Evolutionary conservation across 2,888 invertebrate species (phyloP).

Genomic region (Oxycera nigricornis): DNA sequence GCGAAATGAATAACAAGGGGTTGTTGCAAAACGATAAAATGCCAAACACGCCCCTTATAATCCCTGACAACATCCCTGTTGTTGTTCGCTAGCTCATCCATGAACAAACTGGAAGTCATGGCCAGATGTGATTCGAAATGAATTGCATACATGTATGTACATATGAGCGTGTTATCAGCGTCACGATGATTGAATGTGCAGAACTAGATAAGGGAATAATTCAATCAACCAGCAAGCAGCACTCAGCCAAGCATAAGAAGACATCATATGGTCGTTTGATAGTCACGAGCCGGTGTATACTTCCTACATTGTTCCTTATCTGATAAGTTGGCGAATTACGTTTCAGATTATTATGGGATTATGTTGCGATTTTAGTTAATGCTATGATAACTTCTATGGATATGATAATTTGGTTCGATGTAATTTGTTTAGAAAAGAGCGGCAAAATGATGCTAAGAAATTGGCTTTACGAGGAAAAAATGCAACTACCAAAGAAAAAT

Average conservation of each 20-base stretch:
- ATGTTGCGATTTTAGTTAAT: slow-evolving; percentile 29
- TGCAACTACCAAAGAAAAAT: too few relatives aligned
- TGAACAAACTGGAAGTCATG: background rate
- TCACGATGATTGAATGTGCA: slow-evolving; percentile 33
- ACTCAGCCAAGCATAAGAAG: slow-evolving; percentile 21
- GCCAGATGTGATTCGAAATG: background rate
- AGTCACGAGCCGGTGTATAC: background rate
- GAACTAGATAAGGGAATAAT: slow-evolving; percentile 36
- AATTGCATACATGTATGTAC: background rate
- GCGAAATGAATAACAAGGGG: too few relatives aligned
- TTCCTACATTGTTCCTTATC: slow-evolving; percentile 8
- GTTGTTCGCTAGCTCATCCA: too few relatives aligned
- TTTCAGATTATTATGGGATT: slow-evolving; percentile 38
- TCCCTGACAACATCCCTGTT: too few relatives aligned
- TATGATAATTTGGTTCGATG: too few relatives aligned
- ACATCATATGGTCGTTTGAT: background rate
- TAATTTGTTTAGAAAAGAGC: background rate
- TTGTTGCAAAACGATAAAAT: too few relatives aligned
- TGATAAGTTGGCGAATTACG: slow-evolving; percentile 37
- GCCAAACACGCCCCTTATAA: too few relatives aligned
- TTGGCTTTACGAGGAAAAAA: too few relatives aligned
- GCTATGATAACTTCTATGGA: background rate
- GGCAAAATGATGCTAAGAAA: too few relatives aligned
- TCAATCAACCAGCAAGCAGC: slow-evolving; percentile 20
- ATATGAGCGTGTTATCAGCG: slow-evolving; percentile 18